These are phyloP conservation scores for Hirtodrosophila confusa DNA, from an alignment of 2,888 invertebrate genomes.

Conservation along the genomic window DNA sequence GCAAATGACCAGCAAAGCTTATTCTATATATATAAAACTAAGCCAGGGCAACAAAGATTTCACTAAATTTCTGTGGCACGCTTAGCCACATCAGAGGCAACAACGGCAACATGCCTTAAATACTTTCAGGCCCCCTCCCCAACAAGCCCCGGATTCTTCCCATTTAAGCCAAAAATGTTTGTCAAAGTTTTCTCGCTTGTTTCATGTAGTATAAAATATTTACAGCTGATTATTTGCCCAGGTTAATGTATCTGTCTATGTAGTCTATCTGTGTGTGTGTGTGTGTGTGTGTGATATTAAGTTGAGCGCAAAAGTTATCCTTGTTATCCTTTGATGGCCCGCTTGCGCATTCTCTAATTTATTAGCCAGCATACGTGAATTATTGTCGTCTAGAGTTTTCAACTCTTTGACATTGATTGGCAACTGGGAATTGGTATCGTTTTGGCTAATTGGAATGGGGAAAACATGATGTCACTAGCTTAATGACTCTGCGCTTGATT, in stretches of 20 bases:
- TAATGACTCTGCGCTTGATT: no score
- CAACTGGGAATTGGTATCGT: constrained; percentile 60
- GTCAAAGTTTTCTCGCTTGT: constrained; percentile 55
- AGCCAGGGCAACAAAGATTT: constrained; percentile 37
- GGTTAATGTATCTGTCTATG: constrained; percentile 34
- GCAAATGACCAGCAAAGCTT: constrained; percentile 61
- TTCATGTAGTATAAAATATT: constrained; percentile 67
- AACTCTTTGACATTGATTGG: constrained; percentile 67
- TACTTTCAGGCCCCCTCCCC: constrained; percentile 11
- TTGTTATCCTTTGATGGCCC: constrained; percentile 76
- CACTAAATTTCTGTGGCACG: constrained; percentile 42
- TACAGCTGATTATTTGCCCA: constrained; percentile 70
- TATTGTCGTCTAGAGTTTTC: constrained; percentile 62
- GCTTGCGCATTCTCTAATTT: constrained; percentile 62
- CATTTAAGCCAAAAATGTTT: constrained; percentile 29
- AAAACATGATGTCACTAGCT: no score
- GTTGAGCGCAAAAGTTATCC: constrained; percentile 68
- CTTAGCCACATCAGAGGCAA: constrained; percentile 38
- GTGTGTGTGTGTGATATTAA: constrained; percentile 33
- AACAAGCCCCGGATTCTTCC: background rate
- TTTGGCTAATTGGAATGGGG: background rate
- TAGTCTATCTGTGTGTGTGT: background rate
- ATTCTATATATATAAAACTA: constrained; percentile 37
- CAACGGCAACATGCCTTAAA: constrained; percentile 47
- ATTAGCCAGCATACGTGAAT: constrained; percentile 73